Evolutionary conservation across 2,113 vertebrate species (phyloP), one percentile per base, ranked within the genome.

Genomic region (Channa maculata): DNA sequence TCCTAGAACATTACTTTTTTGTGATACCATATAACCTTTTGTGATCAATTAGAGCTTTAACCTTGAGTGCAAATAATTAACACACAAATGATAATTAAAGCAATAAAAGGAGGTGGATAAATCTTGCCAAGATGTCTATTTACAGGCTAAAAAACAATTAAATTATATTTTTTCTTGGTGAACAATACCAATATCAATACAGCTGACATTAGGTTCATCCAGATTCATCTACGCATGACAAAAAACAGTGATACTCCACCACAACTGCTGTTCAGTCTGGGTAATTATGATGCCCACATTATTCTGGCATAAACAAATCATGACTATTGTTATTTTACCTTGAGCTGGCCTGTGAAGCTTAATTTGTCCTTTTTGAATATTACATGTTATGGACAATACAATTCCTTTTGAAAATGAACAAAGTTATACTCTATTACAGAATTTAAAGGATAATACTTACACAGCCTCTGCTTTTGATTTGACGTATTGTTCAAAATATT

Each of bases 321-420:
- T 8, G 2, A 33, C 3, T 7, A 43, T 24, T 64, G 62, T 45
- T 73, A 8, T 54, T 63, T 45, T n/a, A 67, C 44, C 8, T 57
- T 3, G n/a, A 34, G 13, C n/a, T 46, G 3, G 5, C 36, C 8
- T 33, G 51, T 14, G 6, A 10, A 43, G 41, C 12, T 49, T 24
- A 24, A 24, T 24, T 41, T 64, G 71, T 8, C 39, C 39, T 51
- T 71, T 84, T 36, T 44, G 3, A 67, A 74, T 51, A 73, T 59
- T 14, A 44, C 6, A 54, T 65, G 9, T 24, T 49, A 63, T 58
- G 24, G 24, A 24, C 24, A 24, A 24, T 24, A 24, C 24, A 24
- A 24, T 24, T 24, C 24, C 24, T 24, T 24, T 24, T 24, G 24
- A 24, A 24, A 24, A 24, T 24, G 24, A 24, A 24, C 24, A 24